Conservation (phyloP, 1,140 invertebrate genomes). For the Heliothis virescens region DNA sequence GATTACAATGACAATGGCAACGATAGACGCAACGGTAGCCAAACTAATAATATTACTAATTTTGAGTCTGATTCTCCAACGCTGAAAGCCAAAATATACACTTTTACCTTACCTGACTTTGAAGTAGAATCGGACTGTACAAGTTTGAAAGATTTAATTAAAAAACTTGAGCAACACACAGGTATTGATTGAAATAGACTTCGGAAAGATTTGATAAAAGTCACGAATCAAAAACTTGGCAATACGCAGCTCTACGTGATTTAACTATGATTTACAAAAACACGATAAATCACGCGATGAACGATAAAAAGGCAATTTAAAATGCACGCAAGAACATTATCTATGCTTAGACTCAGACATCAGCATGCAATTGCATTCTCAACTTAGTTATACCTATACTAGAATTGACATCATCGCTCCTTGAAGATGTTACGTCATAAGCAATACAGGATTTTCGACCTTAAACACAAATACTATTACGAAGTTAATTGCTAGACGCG, state of each 20-base stretch:
- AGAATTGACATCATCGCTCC: conserved; percentile 55
- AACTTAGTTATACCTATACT: conserved; percentile 26
- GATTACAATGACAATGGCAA: neutral
- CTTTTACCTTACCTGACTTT: no score
- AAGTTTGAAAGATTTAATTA: no score
- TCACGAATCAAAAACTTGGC: no score
- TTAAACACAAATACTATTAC: conserved; percentile 4
- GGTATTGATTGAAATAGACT: no score
- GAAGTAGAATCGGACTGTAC: no score
- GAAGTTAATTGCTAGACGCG: conserved; percentile 16
- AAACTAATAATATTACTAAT: neutral
- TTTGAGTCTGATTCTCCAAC: no score
- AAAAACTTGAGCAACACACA: no score
- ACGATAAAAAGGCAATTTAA: conserved; percentile 3
- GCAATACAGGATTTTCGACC: conserved; percentile 6
- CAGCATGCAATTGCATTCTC: conserved; percentile 44
- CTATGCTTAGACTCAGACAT: neutral
- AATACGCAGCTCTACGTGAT: no score
- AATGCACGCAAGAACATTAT: conserved; percentile 3
- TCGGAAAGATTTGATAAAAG: no score
- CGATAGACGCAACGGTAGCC: neutral
- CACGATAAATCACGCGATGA: neutral
- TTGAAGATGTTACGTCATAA: conserved; percentile 48
- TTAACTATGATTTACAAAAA: no score
- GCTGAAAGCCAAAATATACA: no score